Conservation (phyloP, 2,797 vertebrate genomes). For the Rhyacichthys aspro region DNA sequence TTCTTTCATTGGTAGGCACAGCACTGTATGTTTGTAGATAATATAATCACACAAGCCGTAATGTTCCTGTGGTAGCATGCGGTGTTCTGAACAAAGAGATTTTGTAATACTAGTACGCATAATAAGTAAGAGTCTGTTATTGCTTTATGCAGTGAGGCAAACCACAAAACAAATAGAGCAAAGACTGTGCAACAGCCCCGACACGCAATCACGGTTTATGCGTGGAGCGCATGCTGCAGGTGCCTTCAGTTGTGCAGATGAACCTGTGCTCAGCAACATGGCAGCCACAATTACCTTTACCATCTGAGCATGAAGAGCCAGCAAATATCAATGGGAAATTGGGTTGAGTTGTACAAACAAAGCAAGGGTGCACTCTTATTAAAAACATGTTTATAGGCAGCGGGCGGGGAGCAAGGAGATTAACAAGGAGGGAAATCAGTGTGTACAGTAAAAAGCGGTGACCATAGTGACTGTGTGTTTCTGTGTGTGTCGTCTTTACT, state of each 20-base stretch:
- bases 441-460: slow-evolving; percentile 22
- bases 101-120: neutral
- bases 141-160: slow-evolving; percentile 11
- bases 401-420: slow-evolving; percentile 3
- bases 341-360: slow-evolving; percentile 55
- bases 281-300: slow-evolving; percentile 49
- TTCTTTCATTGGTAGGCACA: neutral
- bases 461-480: slow-evolving; percentile 38
- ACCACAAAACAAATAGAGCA: slow-evolving; percentile 8
- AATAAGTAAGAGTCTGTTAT: slow-evolving; percentile 2
- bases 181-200: slow-evolving; percentile 4
- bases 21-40: neutral
- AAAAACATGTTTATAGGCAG: slow-evolving; percentile 44
- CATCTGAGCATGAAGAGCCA: slow-evolving; percentile 51
- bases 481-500: slow-evolving; percentile 5
- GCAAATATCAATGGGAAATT: slow-evolving; percentile 67
- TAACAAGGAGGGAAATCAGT: slow-evolving; percentile 18
- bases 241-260: slow-evolving; percentile 5
- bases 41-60: neutral
- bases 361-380: slow-evolving; percentile 34
- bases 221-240: slow-evolving; percentile 17
- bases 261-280: slow-evolving; percentile 23
- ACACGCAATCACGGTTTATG: slow-evolving; percentile 9
- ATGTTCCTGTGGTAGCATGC: neutral
- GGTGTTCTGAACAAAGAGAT: neutral